Evolutionary conservation across 2,797 vertebrate species (phyloP).

Genomic region (Lutjanus campechanus): DNA sequence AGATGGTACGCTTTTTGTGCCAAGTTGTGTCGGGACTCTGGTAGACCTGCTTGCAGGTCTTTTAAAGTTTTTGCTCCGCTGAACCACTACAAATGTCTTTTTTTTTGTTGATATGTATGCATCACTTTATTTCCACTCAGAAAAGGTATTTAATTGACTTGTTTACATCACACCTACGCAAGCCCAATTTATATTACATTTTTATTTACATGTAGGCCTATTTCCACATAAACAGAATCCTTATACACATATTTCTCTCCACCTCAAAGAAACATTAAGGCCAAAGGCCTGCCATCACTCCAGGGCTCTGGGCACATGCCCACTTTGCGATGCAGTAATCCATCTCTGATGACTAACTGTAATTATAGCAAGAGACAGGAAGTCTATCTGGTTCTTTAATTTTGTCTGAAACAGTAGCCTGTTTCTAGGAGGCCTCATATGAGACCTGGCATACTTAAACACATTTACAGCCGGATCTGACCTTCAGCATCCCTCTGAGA

Average conservation of each 20-base stretch:
- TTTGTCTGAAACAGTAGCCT: slow-evolving; percentile 35
- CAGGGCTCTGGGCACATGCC: not conserved
- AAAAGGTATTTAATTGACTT: not conserved
- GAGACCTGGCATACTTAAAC: slow-evolving; percentile 63
- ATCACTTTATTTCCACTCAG: not conserved
- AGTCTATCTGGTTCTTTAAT: slow-evolving; percentile 57
- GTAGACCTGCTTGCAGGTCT: no score
- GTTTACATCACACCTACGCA: not conserved
- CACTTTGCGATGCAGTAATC: not conserved
- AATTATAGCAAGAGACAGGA: slow-evolving; percentile 54
- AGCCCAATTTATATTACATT: not conserved
- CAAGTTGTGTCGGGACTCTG: not conserved
- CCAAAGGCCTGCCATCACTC: not conserved
- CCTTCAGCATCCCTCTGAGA: slow-evolving; percentile 38
- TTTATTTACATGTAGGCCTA: not conserved
- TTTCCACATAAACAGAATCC: not conserved
- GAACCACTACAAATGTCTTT: not conserved
- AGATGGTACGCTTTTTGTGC: not conserved
- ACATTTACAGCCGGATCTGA: slow-evolving; percentile 61
- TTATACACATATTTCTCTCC: not conserved
- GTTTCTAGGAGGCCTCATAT: slow-evolving; percentile 37
- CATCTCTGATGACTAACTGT: slow-evolving; percentile 25
- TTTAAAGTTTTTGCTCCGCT: not conserved
- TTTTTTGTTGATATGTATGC: not conserved
- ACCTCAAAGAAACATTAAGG: not conserved